Base-by-base conservation (phyloP, 2,113 vertebrate species). In the Upupa epops region DNA sequence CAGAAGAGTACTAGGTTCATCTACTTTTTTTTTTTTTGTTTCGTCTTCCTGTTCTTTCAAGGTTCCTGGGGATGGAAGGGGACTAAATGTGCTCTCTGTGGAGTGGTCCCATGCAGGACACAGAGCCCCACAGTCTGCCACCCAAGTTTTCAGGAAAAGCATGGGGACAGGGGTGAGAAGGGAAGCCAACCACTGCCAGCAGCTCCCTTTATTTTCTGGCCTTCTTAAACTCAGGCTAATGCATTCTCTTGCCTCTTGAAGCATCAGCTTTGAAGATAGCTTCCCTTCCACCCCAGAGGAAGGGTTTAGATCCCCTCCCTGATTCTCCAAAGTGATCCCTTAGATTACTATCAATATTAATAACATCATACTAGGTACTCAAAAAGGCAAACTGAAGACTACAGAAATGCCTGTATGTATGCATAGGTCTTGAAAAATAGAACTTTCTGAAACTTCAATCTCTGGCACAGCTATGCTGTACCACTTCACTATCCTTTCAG, bases 51-150 rank as follows among this genome's bases (percentile, higher is more conserved):
- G 8, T 46, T 84, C 32, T 26, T 63, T 61, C 58, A 61, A 71
- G 24, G 5, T 17, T 9, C 7, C 1, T 18, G 0, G 3, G 26
- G 31, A 8, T 20, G 19, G 0, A 0, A 1, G 5, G 26, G 32
- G 5, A 40, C 5, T 0, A 2, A 46, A 14, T 8, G 6, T 26
- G 46, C 20, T 48, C 31, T 25, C 21, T 82, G 55, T 26, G 16
- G 29, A 69, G n/a, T 6, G 6, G 36, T 7, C 0, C 15, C 16
- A 24, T 17, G 36, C 0, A 0, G 46, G 21, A 61, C 9, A 21
- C 66, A 68, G 20, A 78, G 8, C 3, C 34, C 26, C 2, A 0
- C 21, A 22, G 28, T 28, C 55, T 86, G 19, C 45, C 14, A 1
- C 3, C 3, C 0, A 1, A 0, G 6, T 10, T 61, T 25, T 45